Conservation (phyloP, 2,113 vertebrate species). For the Alosa alosa region DNA sequence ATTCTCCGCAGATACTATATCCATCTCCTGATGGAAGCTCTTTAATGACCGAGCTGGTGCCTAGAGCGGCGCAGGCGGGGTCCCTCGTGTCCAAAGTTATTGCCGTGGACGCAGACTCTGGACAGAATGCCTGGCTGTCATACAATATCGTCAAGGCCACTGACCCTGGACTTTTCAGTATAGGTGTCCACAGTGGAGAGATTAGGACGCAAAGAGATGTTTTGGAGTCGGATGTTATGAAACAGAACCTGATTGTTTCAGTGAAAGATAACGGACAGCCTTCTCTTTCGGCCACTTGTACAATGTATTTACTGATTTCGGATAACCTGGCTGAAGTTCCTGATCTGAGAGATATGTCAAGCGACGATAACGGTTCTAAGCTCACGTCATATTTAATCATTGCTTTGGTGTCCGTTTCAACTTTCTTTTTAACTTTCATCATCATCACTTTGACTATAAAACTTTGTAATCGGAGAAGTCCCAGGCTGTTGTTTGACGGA, state of each 20-base stretch:
- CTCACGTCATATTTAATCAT: conserved; percentile 66
- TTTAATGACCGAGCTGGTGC: conserved; percentile 59
- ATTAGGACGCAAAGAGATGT: conserved; percentile 54
- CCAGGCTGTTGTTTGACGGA: conserved; percentile 51
- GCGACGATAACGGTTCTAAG: conserved; percentile 52
- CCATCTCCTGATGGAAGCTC: conserved; percentile 52
- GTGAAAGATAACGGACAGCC: conserved; percentile 67
- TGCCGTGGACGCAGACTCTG: conserved; percentile 39
- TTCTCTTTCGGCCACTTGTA: conserved; percentile 67
- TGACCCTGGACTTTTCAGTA: conserved; percentile 52
- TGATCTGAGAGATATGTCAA: conserved; percentile 44
- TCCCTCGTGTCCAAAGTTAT: conserved; percentile 51
- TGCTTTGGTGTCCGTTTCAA: conserved; percentile 61
- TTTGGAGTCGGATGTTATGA: conserved; percentile 56
- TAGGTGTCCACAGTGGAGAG: conserved; percentile 65
- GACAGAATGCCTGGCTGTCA: conserved; percentile 56
- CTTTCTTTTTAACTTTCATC: conserved; percentile 66
- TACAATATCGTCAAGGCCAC: conserved; percentile 63
- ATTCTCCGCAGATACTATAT: conserved; percentile 53
- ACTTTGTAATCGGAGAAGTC: conserved; percentile 47
- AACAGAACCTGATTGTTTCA: conserved; percentile 61
- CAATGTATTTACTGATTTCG: conserved; percentile 69
- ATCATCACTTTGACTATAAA: conserved; percentile 64
- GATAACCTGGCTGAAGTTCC: conserved; percentile 66
- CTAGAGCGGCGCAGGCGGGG: conserved; percentile 53